Conservation (phyloP, 2,113 vertebrate species). For the Gasterosteus aculeatus region DNA sequence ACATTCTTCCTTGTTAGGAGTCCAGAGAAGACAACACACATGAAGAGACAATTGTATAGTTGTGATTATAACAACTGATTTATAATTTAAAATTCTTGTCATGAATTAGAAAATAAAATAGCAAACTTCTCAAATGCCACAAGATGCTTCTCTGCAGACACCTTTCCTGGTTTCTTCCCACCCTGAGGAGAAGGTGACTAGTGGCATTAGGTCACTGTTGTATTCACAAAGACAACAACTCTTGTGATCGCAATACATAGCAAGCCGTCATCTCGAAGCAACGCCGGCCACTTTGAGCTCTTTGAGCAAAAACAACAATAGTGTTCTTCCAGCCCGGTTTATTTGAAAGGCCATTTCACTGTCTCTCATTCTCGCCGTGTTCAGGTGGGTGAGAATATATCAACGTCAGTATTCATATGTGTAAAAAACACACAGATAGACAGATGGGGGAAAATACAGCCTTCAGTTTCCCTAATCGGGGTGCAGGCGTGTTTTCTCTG, state of each 20-base stretch:
- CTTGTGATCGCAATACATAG: too few relatives aligned
- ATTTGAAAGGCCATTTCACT: slow-evolving; percentile 16
- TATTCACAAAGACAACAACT: too few relatives aligned
- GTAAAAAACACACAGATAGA: not conserved
- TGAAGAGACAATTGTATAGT: too few relatives aligned
- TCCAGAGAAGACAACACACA: slow-evolving; percentile 10
- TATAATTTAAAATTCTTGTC: not conserved
- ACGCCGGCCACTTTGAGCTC: too few relatives aligned
- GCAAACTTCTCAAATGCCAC: slow-evolving; percentile 22
- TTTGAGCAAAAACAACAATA: not conserved
- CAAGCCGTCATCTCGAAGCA: too few relatives aligned
- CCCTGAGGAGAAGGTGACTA: not conserved
- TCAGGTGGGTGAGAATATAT: slow-evolving; percentile 6
- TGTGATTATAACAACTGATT: not conserved
- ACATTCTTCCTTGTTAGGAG: not conserved
- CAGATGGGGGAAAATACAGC: not conserved
- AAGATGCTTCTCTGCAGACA: slow-evolving; percentile 28
- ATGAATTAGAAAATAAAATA: not conserved
- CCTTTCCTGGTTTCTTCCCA: slow-evolving; percentile 24
- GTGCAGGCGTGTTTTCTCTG: slow-evolving; percentile 36
- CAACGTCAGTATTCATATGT: not conserved
- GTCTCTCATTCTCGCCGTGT: not conserved
- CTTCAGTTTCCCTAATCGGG: slow-evolving; percentile 34
- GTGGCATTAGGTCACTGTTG: too few relatives aligned
- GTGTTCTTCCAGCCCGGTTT: slow-evolving; percentile 11